Evolutionary conservation across 2,113 vertebrate genomes (phyloP), one percentile per base, ranked within the genome.

Genomic region (Manacus vitellinus): DNA sequence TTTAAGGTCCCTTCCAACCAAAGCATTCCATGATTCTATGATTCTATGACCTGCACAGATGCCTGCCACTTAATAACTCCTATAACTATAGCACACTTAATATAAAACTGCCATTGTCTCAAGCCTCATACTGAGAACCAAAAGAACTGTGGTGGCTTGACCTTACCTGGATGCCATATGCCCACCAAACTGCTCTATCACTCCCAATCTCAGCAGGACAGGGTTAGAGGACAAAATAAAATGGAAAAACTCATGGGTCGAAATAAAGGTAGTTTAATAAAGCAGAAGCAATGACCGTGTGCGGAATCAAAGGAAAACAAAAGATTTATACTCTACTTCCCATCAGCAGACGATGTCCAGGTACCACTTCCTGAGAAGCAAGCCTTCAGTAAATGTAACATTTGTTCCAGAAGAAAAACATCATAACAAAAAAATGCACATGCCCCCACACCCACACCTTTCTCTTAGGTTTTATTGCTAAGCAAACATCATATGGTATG

Each of bases 401-500:
- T 24, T 41, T 75, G 3, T 16, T 55, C 47, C 30, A 61, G 54
- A 54, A 35, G 7, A 68, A 75, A 61, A 82, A 68, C n/a, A 2
- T 30, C 19, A 47, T 35, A 10, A 41, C 10, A 46, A 62, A 62
- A 46, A 47, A 52, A 10, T 19, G 4, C 6, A 15, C 22, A 23
- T 49, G 23, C 49, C 24, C 24, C 14, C 20, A 15, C 4, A 10
- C 8, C 5, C 6, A 9, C 6, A 6, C 7, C 7, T 82, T 82
- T 68, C 9, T 54, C 16, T 76, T 55, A 27, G 24, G 63, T 31
- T 61, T 62, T 23, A 13, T 70, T 70, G 54, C 30, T 62, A 55
- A 55, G n/a, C 9, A 41, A 6, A 27, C 11, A 23, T 35, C 11
- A 6, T 15, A 12, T 2, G 10, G 39, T 35, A 41, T 0, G 5